These are phyloP conservation scores for Campylorhamphus procurvoides DNA, from an alignment of 2,113 vertebrate species.

Conservation along the genomic window DNA sequence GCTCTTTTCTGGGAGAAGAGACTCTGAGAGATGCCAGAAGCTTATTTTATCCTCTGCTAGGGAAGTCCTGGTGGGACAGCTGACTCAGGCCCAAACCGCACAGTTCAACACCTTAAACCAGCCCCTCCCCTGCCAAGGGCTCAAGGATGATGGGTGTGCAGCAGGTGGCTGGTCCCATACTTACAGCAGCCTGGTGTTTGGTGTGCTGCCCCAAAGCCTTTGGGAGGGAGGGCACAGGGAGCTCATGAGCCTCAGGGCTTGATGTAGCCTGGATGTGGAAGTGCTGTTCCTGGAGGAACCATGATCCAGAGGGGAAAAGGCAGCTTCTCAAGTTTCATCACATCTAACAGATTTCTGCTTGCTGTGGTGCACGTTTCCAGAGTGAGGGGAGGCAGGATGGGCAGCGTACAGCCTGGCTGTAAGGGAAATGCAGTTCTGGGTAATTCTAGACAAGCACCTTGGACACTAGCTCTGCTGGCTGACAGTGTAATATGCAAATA, in stretches of 20 bases:
- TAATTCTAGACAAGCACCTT: conserved; percentile 46
- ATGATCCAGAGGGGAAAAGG: neutral
- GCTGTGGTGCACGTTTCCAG: neutral
- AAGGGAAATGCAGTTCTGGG: neutral
- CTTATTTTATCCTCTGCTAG: neutral
- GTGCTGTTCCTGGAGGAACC: neutral
- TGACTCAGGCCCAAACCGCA: neutral
- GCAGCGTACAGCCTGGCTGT: neutral
- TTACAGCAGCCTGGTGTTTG: neutral
- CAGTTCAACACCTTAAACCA: neutral
- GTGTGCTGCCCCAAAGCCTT: neutral
- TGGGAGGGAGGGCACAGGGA: fast-evolving
- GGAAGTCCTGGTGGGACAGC: neutral
- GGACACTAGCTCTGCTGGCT: conserved; percentile 11
- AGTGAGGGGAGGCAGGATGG: neutral
- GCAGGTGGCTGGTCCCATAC: neutral
- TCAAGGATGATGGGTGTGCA: neutral
- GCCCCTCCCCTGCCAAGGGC: neutral
- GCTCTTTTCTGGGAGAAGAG: neutral
- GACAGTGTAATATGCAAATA: conserved; percentile 1
- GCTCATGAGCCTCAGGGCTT: neutral
- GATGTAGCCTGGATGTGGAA: neutral
- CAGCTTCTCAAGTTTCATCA: neutral
- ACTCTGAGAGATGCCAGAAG: neutral
- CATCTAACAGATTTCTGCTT: neutral